Evolutionary conservation across 1,140 invertebrate genomes (phyloP).

Genomic region (Triops cancriformis): DNA sequence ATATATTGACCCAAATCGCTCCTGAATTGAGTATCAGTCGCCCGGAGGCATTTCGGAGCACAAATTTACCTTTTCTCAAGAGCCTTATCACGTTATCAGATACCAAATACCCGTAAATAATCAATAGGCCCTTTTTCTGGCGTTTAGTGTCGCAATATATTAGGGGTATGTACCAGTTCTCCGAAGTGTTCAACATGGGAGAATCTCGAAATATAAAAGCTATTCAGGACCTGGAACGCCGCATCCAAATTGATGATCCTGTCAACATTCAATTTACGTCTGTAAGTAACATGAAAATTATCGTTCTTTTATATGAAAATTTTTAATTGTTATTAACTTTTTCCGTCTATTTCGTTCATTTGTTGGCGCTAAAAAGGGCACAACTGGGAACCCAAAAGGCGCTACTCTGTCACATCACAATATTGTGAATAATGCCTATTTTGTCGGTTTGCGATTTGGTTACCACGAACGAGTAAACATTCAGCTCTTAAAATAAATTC

Average conservation of each 20-base stretch:
- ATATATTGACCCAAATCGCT: conserved; percentile 48
- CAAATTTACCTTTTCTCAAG: conserved; percentile 38
- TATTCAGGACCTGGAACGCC: conserved; percentile 41
- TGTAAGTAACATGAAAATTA: conserved; percentile 45
- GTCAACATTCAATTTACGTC: conserved; percentile 83
- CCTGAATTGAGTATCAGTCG: conserved; percentile 38
- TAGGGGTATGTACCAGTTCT: conserved; percentile 37
- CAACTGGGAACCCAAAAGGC: conserved; percentile 82
- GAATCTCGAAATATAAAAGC: conserved; percentile 34
- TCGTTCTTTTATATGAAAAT: not conserved
- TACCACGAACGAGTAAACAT: conserved; percentile 44
- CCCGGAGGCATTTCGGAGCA: conserved; percentile 32
- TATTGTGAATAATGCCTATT: conserved; percentile 75
- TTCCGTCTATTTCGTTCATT: conserved; percentile 18
- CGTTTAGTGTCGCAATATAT: not conserved
- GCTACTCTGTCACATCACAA: conserved; percentile 70
- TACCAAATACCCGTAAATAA: conserved; percentile 34
- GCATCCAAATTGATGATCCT: conserved; percentile 55
- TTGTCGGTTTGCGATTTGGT: conserved; percentile 52
- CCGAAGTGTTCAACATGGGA: conserved; percentile 37
- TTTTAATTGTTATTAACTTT: too few relatives aligned
- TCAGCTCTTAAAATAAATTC: too few relatives aligned
- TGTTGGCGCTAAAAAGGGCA: conserved; percentile 53
- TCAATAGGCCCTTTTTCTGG: not conserved
- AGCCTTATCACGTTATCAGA: conserved; percentile 39